Base-by-base conservation (phyloP, 2,113 vertebrate genomes). In the Amphilophus citrinellus region DNA sequence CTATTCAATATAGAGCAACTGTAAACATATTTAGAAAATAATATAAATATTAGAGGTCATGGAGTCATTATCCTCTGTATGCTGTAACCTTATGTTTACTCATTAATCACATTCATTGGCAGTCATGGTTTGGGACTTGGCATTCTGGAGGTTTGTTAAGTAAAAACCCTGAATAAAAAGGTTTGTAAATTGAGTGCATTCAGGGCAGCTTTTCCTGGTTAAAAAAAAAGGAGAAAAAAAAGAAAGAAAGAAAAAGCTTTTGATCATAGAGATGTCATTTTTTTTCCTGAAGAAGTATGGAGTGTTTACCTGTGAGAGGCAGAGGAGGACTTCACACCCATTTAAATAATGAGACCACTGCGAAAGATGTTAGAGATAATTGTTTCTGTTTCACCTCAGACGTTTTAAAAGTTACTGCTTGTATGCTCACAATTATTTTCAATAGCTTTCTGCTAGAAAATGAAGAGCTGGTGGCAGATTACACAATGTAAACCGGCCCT, bases 271-370 rank as follows among this genome's bases (percentile, higher is more conserved):
- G 44, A 73, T 80, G 76, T 84, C 80, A 79, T 89, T 88, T 88
- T 89, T 88, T 82, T 60, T 58, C 83, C 62, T 53, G 44, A 57
- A 76, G 82, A 62, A 73, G 77, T 1, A 15, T 60, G 13, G 47
- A 62, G 84, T 90, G 88, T 93, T 93, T 91, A 88, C 84, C 85
- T 84, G 84, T 11, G 42, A 79, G 39, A 65, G 83, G 80, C 77
- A 71, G 61, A 30, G 18, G 66, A 90, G 85, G 85, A 88, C 91
- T 93, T 91, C 88, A 87, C 79, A 88, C 63, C 79, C 63, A 80
- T 90, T 93, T 89, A 60, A 91, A 91, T 93, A 93, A 90, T 87
- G 80, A 90, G 81, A 84, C 66, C 68, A 62, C 9, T 27, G 83
- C 59, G 44, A 57, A 68, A 83, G 81, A 80, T 61, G 86, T 84